Conservation (phyloP, 2,113 vertebrate species). For the Epinephelus moara region DNA sequence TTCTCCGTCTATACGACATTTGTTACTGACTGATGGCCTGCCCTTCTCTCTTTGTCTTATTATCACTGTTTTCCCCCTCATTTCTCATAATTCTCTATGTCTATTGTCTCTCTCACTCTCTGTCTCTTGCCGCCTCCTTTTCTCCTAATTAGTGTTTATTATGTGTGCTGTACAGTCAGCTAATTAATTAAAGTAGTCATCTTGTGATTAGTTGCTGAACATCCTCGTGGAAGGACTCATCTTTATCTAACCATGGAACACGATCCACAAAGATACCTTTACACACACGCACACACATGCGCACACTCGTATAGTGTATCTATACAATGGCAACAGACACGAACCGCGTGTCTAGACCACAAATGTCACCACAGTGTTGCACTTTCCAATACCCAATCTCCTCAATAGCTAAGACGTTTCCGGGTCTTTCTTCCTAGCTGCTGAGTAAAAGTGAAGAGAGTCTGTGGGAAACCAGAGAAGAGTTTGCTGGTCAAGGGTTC, state of each 20-base stretch:
- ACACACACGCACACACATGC: not conserved
- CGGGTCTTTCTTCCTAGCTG: too few relatives aligned
- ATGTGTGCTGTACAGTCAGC: slow-evolving; percentile 36
- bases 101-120: not conserved
- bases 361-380: too few relatives aligned
- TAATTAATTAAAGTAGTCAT: slow-evolving; percentile 76
- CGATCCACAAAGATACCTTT: slow-evolving; percentile 48
- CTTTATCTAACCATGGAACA: slow-evolving; percentile 67
- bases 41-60: slow-evolving; percentile 15
- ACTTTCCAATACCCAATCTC: too few relatives aligned
- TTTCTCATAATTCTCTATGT: slow-evolving; percentile 12
- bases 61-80: slow-evolving; percentile 11
- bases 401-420: too few relatives aligned
- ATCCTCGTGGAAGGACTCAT: slow-evolving; percentile 51
- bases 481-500: too few relatives aligned
- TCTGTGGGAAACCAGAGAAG: too few relatives aligned
- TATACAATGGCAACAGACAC: not conserved
- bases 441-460: too few relatives aligned
- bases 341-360: too few relatives aligned
- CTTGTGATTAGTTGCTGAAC: slow-evolving; percentile 65
- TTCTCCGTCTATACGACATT: slow-evolving; percentile 1
- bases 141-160: slow-evolving; percentile 68
- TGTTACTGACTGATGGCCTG: slow-evolving; percentile 29
- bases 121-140: not conserved
- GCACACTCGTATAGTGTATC: not conserved